Base-by-base conservation (phyloP, 2,888 invertebrate species). In the Masnerella sp. region DNA sequence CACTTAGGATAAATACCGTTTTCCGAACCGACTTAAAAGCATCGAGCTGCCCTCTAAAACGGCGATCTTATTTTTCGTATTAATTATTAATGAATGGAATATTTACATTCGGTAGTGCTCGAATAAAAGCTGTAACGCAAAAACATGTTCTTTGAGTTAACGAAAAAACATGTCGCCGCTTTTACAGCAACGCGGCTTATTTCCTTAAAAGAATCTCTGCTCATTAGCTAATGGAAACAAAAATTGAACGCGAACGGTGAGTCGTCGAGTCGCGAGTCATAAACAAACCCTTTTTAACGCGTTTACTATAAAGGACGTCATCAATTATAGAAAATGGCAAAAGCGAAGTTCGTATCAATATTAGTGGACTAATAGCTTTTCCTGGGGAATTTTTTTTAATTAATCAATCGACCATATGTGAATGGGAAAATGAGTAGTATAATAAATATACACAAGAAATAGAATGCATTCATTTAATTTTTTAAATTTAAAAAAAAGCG, bases 61-160 rank as follows among this genome's bases (percentile, higher is more conserved):
- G n/a, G n/a, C n/a, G n/a, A n/a, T n/a, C n/a, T n/a, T n/a, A n/a
- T 43, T 20, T 20, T 43, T 43, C 28, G 28, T 28, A 42, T 2
- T n/a, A 42, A 22, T 42, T 42, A 3, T 8, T 20, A 18, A 25
- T 45, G 25, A 5, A 32, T 11, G 12, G 9, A 28, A 30, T 49
- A 18, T 51, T 36, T 18, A 43, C 11, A 8, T 47, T 47, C 5
- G 18, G 18, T 3, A 14, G 2, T 7, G 14, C 14, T 20, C 22
- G 20, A 34, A 12, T 11, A 20, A 34, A 51, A 3, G 3, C 2
- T 34, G 34, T 9, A 20, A 51, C 18, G 8, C 34, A 51, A 32
- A 36, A 38, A 22, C 12, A 51, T 51, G 18, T 34, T n/a, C 58
- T 43, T 20, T 18, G 58, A 59, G 25, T 59, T 59, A 25, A 59